These are phyloP conservation scores for Typhlichthys subterraneus DNA, from an alignment of 2,797 vertebrate genomes.

Conservation along the genomic window DNA sequence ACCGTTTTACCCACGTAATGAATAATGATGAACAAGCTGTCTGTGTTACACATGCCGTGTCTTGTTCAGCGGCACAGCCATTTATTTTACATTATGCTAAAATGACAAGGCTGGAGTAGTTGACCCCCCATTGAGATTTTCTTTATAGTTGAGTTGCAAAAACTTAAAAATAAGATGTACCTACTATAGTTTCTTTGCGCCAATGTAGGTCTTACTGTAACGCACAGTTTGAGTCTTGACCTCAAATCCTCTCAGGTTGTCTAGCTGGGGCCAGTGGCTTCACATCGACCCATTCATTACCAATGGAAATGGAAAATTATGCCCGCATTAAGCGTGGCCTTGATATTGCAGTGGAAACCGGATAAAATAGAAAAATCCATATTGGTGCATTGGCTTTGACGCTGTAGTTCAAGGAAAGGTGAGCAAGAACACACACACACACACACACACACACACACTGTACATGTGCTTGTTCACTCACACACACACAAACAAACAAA, in stretches of 20 bases:
- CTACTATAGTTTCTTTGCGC: neutral
- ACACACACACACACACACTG: conserved; percentile 2
- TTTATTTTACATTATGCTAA: conserved; percentile 19
- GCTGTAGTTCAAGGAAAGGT: conserved; percentile 16
- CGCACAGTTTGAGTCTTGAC: conserved; percentile 31
- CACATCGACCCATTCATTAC: conserved; percentile 23
- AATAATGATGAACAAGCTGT: no score
- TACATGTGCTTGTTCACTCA: neutral
- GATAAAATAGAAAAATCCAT: conserved; percentile 18
- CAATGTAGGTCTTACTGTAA: no score
- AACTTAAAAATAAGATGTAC: neutral
- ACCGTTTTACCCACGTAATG: no score
- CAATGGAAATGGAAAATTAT: conserved; percentile 19
- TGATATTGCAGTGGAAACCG: conserved; percentile 10
- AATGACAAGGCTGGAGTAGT: neutral
- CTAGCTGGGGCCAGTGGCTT: conserved; percentile 7
- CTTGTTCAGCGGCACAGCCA: neutral
- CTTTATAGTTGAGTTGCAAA: neutral
- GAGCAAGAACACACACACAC: conserved; percentile 1
- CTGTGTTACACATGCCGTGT: conserved; percentile 34
- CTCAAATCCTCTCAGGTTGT: conserved; percentile 30
- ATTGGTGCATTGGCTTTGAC: conserved; percentile 9
- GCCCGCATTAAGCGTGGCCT: conserved; percentile 22
- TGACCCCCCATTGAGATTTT: neutral
- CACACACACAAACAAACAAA: conserved; percentile 11